phyloP scores from a whole-genome alignment of 2,888 invertebrate species.

The Plebejus anna region DNA sequence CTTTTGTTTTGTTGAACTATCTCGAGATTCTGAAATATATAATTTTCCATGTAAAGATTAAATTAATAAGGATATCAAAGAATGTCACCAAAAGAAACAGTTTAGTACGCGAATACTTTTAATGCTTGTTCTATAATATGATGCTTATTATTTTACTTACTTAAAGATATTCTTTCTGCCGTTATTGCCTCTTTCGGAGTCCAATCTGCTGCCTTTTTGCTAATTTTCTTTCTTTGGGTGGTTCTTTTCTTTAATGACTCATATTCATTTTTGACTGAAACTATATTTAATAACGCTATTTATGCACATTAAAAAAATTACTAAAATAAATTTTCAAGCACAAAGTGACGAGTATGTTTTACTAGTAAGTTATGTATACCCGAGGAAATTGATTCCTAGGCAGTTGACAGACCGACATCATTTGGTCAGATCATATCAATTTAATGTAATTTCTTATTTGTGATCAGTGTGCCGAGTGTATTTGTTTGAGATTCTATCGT shows the following conservation, averaged over 20 bases:
- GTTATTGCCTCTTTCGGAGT: not conserved
- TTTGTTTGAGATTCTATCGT: no score
- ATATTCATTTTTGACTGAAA: conserved; percentile 38
- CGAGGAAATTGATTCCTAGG: no score
- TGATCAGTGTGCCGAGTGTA: no score
- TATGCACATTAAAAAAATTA: not conserved
- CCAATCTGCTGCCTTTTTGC: conserved; percentile 28
- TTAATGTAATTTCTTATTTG: no score
- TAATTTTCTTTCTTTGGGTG: conserved; percentile 27
- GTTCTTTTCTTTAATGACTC: conserved; percentile 23
- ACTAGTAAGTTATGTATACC: no score
- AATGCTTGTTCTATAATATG: no score
- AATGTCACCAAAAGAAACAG: no score
- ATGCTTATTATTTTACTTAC: conserved; percentile 26
- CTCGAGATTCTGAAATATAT: conserved; percentile 47
- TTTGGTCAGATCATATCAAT: no score
- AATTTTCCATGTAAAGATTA: not conserved
- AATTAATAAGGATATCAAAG: not conserved
- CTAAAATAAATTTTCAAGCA: not conserved
- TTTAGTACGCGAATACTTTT: no score
- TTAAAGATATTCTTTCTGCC: conserved; percentile 18
- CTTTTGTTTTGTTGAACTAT: conserved; percentile 40
- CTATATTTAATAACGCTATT: not conserved
- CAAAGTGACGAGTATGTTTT: no score
- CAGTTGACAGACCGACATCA: no score